phyloP scores from a whole-genome alignment of 2,888 invertebrate species.

The Pasiphila rectangulata region DNA sequence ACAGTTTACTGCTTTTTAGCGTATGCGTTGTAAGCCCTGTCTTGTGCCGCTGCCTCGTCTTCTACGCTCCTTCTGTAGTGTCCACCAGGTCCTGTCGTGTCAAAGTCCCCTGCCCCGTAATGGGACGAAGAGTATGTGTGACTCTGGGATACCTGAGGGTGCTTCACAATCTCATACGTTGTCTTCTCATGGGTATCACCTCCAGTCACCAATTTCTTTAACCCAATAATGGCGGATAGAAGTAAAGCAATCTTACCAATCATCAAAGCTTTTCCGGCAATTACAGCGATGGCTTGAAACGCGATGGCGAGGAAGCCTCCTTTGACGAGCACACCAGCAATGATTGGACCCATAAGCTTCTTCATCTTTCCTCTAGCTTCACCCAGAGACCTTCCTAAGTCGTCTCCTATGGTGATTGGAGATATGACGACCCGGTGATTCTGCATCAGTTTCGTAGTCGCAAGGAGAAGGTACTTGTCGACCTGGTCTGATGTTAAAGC shows the following conservation, averaged over 20 bases:
- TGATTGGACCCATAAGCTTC: slow-evolving; percentile 84
- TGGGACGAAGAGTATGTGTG: slow-evolving; percentile 87
- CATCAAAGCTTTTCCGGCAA: slow-evolving; percentile 90
- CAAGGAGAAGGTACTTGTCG: slow-evolving; percentile 79
- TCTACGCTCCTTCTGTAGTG: slow-evolving; percentile 82
- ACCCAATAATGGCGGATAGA: slow-evolving; percentile 88
- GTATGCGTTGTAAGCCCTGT: slow-evolving; percentile 82
- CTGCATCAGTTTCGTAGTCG: slow-evolving; percentile 80
- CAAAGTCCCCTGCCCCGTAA: slow-evolving; percentile 82
- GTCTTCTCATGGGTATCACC: slow-evolving; percentile 87
- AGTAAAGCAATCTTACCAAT: slow-evolving; percentile 92
- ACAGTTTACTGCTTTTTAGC: slow-evolving; percentile 59
- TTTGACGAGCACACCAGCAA: slow-evolving; percentile 86
- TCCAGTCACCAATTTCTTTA: slow-evolving; percentile 87
- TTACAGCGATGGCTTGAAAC: slow-evolving; percentile 86
- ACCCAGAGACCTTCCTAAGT: slow-evolving; percentile 69
- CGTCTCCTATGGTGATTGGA: slow-evolving; percentile 59
- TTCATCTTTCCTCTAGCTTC: slow-evolving; percentile 83
- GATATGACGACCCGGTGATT: slow-evolving; percentile 82
- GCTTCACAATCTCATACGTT: slow-evolving; percentile 91
- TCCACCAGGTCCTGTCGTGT: slow-evolving; percentile 80
- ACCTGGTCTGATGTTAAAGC: slow-evolving; percentile 81
- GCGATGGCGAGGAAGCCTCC: slow-evolving; percentile 87
- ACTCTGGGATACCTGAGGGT: slow-evolving; percentile 89
- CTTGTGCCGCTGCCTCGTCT: slow-evolving; percentile 83